Evolutionary conservation across 35 echinoderm and acorn worm genomes (phyloP).

Genomic region (Anneissia japonica): DNA sequence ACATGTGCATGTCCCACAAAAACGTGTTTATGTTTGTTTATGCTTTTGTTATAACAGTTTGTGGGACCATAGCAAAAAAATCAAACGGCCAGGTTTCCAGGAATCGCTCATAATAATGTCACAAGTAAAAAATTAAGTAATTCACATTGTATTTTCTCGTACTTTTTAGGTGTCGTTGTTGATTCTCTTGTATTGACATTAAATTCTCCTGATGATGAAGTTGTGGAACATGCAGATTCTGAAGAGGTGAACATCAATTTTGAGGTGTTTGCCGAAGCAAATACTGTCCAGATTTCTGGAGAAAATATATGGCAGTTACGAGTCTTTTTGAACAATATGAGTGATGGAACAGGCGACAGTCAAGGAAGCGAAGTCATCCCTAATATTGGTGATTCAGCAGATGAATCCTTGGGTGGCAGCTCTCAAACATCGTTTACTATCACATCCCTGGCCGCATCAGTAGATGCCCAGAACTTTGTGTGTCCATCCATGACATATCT

Average conservation of each 20-base stretch:
- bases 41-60: too few relatives aligned
- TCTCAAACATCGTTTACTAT: background rate
- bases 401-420: background rate
- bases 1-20: too few relatives aligned
- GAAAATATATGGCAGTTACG: slow-evolving; percentile 16
- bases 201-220: background rate
- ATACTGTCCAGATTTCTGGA: slow-evolving; percentile 7
- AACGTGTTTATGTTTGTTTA: too few relatives aligned
- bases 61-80: too few relatives aligned
- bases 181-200: background rate
- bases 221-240: background rate
- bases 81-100: too few relatives aligned
- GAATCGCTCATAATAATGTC: too few relatives aligned
- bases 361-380: background rate
- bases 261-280: background rate
- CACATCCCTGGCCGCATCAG: background rate
- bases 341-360: slow-evolving; percentile 15
- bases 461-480: slow-evolving; percentile 9
- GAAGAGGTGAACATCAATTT: background rate
- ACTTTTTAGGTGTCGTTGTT: background rate
- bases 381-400: background rate
- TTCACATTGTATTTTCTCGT: too few relatives aligned
- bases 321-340: slow-evolving; percentile 30
- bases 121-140: too few relatives aligned
- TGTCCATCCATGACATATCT: slow-evolving; percentile 25